Evolutionary conservation across 92 coral and sea anemone species (phyloP).

Genomic region (Siderastrea radians): DNA sequence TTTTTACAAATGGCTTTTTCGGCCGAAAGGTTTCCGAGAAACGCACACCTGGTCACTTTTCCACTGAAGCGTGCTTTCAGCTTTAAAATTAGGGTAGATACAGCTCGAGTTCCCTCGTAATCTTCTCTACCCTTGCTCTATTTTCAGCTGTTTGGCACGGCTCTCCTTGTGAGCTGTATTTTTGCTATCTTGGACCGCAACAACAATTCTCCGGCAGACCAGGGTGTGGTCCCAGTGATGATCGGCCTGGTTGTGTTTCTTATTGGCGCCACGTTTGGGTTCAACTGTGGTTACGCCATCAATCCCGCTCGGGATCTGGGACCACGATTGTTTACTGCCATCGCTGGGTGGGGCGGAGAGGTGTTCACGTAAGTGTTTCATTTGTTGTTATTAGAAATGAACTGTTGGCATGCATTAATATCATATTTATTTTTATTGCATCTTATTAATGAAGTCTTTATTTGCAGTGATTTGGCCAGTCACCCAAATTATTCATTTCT

Average conservation of each 20-base stretch:
- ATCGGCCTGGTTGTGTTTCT: constrained; percentile 93
- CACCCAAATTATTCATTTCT: too few species aligned
- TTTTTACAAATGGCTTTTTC: too few species aligned
- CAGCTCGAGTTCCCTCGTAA: too few species aligned
- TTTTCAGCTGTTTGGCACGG: constrained; percentile 78
- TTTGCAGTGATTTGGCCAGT: too few species aligned
- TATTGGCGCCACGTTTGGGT: constrained; percentile 91
- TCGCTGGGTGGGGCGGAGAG: constrained; percentile 91
- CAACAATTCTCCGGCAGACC: constrained; percentile 69
- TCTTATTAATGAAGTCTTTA: too few species aligned
- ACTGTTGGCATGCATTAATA: too few species aligned
- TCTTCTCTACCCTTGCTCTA: background rate
- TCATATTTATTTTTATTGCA: too few species aligned
- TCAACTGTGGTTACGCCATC: constrained; percentile 93
- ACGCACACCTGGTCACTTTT: too few species aligned
- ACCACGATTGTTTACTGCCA: constrained; percentile 86
- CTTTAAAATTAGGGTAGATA: too few species aligned
- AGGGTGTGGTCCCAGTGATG: constrained; percentile 82
- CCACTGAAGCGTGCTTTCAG: too few species aligned
- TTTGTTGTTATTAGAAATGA: too few species aligned
- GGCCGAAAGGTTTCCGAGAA: too few species aligned
- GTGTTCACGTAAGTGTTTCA: constrained; percentile 81
- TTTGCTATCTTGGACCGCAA: constrained; percentile 78
- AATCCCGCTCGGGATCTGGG: constrained; percentile 97
- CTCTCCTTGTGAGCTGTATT: constrained; percentile 82